These are phyloP conservation scores for Scelioninae gen. 1 DNA, from an alignment of 2,888 invertebrate species.

Conservation along the genomic window DNA sequence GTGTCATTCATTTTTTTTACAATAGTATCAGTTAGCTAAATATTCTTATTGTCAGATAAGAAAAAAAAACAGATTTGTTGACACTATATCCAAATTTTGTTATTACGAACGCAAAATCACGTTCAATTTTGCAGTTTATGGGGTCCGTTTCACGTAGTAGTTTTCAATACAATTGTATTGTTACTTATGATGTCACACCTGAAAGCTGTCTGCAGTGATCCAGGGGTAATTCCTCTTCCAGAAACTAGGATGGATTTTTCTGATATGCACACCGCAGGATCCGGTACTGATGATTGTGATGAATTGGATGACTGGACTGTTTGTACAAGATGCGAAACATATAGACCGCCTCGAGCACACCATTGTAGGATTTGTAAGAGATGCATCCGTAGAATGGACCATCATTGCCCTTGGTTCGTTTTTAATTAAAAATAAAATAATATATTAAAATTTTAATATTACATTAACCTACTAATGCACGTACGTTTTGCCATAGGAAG, in stretches of 20 bases:
- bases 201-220: constrained; percentile 95
- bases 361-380: constrained; percentile 94
- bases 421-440: not conserved
- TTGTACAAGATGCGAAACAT: constrained; percentile 91
- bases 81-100: no score
- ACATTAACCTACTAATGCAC: no score
- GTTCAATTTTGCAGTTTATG: constrained; percentile 87
- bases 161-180: constrained; percentile 92
- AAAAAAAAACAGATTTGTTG: no score
- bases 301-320: constrained; percentile 90
- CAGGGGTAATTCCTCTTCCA: constrained; percentile 93
- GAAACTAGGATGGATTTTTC: constrained; percentile 91
- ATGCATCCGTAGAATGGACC: constrained; percentile 92
- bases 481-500: no score
- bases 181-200: constrained; percentile 90
- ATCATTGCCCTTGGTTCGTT: constrained; percentile 91
- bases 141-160: constrained; percentile 91
- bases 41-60: no score
- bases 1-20: no score
- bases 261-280: constrained; percentile 89
- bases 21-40: no score
- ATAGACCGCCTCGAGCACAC: constrained; percentile 93
- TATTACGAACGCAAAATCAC: not conserved
- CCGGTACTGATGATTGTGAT: constrained; percentile 84
- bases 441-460: not conserved